Conservation (phyloP, 2,888 invertebrate species). For the Patella caerulea region DNA sequence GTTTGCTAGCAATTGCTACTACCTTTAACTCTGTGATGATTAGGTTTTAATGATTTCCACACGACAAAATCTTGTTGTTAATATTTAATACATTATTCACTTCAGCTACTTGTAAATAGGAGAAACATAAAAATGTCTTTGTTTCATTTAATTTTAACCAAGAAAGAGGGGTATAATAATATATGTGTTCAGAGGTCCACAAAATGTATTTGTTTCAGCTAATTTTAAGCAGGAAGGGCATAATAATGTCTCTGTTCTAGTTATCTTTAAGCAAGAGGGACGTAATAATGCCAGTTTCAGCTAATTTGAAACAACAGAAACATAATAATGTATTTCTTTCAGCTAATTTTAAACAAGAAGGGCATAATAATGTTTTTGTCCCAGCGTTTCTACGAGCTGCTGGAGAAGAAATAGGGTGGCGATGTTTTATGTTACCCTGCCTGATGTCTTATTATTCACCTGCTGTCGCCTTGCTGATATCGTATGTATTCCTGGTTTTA, state of each 20-base stretch:
- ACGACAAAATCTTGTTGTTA: too few species aligned
- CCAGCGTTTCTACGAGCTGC: slow-evolving; percentile 49
- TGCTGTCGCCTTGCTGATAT: slow-evolving; percentile 40
- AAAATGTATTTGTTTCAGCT: not conserved
- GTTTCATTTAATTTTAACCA: not conserved
- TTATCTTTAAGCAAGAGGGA: not conserved
- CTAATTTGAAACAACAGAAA: not conserved
- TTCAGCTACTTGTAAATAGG: too few species aligned
- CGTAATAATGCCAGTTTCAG: not conserved
- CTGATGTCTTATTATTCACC: slow-evolving; percentile 43
- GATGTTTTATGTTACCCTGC: slow-evolving; percentile 55
- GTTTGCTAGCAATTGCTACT: too few species aligned
- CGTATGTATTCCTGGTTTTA: slow-evolving; percentile 32
- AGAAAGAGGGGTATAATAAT: not conserved
- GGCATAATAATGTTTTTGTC: slow-evolving; percentile 1
- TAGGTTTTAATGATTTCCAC: too few species aligned
- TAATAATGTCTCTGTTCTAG: too few species aligned
- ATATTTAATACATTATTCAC: too few species aligned
- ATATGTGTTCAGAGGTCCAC: too few species aligned
- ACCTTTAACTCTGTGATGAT: too few species aligned
- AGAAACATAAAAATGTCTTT: too few species aligned
- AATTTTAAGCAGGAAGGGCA: not conserved
- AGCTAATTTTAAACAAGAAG: not conserved
- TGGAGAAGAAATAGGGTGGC: slow-evolving; percentile 61
- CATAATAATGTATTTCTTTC: not conserved